Evolutionary conservation across 2,888 invertebrate genomes (phyloP).

Genomic region (Carpatolechia fugitivella): DNA sequence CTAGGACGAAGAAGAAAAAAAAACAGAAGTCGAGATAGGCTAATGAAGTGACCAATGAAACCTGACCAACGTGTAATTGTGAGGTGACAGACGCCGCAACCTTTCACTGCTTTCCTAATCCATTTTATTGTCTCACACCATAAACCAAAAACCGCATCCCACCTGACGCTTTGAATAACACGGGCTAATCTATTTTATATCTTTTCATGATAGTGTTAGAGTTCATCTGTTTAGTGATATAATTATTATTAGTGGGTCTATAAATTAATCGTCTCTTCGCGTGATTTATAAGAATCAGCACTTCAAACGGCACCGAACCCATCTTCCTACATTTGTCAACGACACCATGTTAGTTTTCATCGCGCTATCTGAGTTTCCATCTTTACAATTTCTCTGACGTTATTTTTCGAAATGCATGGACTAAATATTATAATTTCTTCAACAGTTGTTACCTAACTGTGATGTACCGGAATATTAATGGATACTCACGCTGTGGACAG

Average conservation of each 20-base stretch:
- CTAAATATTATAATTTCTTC: conserved; percentile 5
- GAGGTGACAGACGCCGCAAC: conserved; percentile 28
- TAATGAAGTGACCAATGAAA: too few relatives aligned
- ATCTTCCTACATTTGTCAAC: conserved; percentile 15
- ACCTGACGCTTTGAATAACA: conserved; percentile 21
- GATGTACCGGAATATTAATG: not conserved
- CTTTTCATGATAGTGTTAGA: conserved; percentile 27
- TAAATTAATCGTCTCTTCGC: conserved; percentile 51
- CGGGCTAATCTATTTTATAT: conserved; percentile 26
- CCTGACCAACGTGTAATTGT: too few relatives aligned
- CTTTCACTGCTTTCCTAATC: conserved; percentile 61
- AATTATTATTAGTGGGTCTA: conserved; percentile 31
- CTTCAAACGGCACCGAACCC: conserved; percentile 52
- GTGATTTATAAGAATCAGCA: conserved; percentile 59
- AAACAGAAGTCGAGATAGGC: too few relatives aligned
- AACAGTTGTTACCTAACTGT: conserved; percentile 28
- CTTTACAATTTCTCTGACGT: conserved; percentile 4
- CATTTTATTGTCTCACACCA: conserved; percentile 52
- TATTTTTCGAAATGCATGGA: not conserved
- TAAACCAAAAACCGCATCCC: conserved; percentile 48
- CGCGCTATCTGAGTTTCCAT: conserved; percentile 1
- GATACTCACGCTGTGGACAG: not conserved
- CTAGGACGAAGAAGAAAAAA: too few relatives aligned
- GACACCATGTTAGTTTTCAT: not conserved
- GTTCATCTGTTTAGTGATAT: conserved; percentile 15